Base-by-base conservation (phyloP, 2,797 vertebrate genomes). In the Oreonectes daqikongensis region DNA sequence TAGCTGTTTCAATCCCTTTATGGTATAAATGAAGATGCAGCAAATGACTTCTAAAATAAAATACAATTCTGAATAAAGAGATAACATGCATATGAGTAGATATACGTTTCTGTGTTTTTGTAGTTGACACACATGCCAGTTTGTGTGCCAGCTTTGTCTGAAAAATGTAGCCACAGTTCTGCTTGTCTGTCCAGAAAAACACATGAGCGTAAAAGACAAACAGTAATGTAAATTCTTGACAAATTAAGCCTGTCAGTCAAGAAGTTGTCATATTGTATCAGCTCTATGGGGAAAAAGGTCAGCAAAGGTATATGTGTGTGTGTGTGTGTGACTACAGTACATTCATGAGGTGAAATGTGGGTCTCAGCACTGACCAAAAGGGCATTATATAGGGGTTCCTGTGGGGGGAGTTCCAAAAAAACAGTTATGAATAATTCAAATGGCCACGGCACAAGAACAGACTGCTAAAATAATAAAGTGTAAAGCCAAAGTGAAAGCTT, bases 371-470 rank as follows among this genome's bases (percentile, higher is more conserved):
- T 50, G 24, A 18, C 35, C 67, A 53, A 28, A 11, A 42, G 32
- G 67, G 24, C 75, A 61, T 17, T 59, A 5, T 24, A 26, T 55
- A 26, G 22, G 40, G 20, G 30, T 42, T 77, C 4, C 57, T 40
- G 5, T 17, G 42, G 3, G 52, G 44, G 57, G 26, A 42, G 22
- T 48, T 5, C 65, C 65, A 44, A 9, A 82, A 79, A 74, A 75
- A 63, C 0, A 32, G 32, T 32, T 50, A 8, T 81, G 28, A 84
- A 82, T 84, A 74, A 84, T 84, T 81, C 66, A 84, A 68, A 77
- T 70, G 59, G 59, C 42, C 6, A 59, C 46, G 48, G 42, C 65
- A 72, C 65, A 50, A 38, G 46, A 30, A 20, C 17, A 17, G 78
- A 26, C 50, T 32, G 50, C 50, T 74, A 22, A 81, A 84, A 81